Conservation (phyloP, 2,888 invertebrate genomes). For the Cosmia pyralina region DNA sequence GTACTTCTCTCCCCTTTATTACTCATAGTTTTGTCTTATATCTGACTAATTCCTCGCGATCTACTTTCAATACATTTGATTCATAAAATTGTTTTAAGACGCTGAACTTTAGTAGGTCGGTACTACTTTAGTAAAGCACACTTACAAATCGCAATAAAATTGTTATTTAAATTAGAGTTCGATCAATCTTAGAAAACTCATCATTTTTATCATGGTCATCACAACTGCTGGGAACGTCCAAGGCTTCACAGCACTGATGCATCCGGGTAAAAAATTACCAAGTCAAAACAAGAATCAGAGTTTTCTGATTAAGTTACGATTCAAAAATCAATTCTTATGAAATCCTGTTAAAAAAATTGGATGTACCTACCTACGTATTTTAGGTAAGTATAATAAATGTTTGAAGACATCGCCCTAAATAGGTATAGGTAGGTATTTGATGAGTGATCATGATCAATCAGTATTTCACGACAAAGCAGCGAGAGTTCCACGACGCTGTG, state of each 20-base stretch:
- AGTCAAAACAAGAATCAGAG: neutral
- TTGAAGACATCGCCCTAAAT: no score
- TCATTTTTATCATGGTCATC: neutral
- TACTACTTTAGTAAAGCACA: neutral
- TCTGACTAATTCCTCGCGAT: conserved; percentile 59
- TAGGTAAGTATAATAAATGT: no score
- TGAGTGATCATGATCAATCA: no score
- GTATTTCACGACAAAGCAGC: neutral
- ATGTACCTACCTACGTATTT: no score
- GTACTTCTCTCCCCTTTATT: conserved; percentile 36
- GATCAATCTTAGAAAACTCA: neutral
- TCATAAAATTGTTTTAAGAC: conserved; percentile 36
- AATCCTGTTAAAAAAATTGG: neutral
- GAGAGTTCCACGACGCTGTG: neutral
- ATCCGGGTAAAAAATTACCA: neutral
- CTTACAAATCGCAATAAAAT: conserved; percentile 6
- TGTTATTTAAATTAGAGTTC: no score
- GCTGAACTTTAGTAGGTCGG: conserved; percentile 2
- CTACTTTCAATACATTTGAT: conserved; percentile 47
- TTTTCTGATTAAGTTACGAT: neutral
- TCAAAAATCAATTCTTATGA: no score
- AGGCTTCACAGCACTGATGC: neutral
- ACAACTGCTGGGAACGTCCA: no score
- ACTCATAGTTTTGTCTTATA: conserved; percentile 53
- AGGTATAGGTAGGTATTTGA: no score